Conservation (phyloP, 2,113 vertebrate genomes). For the Tympanuchus pallidicinctus region DNA sequence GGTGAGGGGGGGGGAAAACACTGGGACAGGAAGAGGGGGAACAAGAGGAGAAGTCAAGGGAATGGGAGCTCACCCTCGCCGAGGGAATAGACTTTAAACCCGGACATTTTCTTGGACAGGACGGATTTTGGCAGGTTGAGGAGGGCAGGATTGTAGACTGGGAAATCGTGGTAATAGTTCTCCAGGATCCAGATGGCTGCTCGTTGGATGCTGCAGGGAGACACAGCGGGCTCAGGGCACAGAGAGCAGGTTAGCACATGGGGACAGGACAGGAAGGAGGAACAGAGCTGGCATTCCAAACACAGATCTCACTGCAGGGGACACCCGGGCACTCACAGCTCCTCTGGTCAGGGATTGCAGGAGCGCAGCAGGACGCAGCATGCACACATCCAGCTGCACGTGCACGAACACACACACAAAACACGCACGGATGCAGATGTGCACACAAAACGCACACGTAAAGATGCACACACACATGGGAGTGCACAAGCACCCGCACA, state of each 20-base stretch:
- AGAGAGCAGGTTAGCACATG: rapidly evolving
- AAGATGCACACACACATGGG: rapidly evolving
- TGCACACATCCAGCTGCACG: not conserved
- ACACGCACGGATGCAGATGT: rapidly evolving
- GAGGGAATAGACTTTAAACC: conserved; percentile 96
- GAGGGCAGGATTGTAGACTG: conserved; percentile 95
- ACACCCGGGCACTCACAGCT: not conserved
- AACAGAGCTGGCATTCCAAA: rapidly evolving
- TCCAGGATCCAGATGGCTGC: conserved; percentile 96
- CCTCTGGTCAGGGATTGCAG: rapidly evolving
- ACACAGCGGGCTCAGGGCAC: not conserved
- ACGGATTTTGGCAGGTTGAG: conserved; percentile 97
- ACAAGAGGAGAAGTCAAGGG: not conserved
- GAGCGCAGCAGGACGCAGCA: not conserved
- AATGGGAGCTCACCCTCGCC: conserved; percentile 87
- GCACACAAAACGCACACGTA: rapidly evolving
- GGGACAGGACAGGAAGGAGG: not conserved
- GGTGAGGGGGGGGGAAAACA: not conserved
- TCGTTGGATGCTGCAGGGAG: conserved; percentile 88
- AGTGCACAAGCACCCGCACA: not conserved
- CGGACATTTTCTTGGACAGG: conserved; percentile 96
- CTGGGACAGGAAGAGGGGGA: not conserved
- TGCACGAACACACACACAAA: rapidly evolving
- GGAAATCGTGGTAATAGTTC: conserved; percentile 96
- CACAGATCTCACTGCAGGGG: not conserved